These are phyloP conservation scores for Orchesella cincta DNA, from an alignment of 1,140 invertebrate species.

Conservation along the genomic window DNA sequence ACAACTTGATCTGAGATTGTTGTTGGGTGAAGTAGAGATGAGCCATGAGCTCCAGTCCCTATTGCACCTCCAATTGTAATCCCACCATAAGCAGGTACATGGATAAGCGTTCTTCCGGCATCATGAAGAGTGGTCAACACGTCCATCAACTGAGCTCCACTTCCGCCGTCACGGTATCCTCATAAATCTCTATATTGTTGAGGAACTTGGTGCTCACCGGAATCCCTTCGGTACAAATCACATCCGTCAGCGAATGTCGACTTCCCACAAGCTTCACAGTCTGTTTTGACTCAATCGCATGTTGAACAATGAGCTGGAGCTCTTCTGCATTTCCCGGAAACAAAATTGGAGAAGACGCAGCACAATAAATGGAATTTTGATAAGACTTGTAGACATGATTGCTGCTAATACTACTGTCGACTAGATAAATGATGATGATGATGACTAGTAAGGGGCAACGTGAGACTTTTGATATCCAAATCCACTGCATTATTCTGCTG, in stretches of 20 bases:
- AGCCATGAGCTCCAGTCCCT: constrained; percentile 38
- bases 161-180: constrained; percentile 29
- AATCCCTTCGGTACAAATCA: constrained; percentile 35
- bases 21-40: constrained; percentile 28
- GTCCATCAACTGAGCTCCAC: neutral
- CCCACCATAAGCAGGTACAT: constrained; percentile 35
- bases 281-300: neutral
- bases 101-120: neutral
- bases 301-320: neutral
- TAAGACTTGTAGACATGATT: constrained; percentile 14
- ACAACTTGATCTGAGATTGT: constrained; percentile 41
- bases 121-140: constrained; percentile 8
- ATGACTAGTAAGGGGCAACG: no score
- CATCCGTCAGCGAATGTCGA: constrained; percentile 33
- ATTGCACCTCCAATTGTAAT: constrained; percentile 43
- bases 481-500: no score
- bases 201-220: constrained; percentile 19
- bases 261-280: constrained; percentile 29
- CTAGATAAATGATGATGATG: no score
- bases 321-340: neutral
- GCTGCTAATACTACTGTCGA: no score
- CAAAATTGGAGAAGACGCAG: constrained; percentile 2
- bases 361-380: constrained; percentile 18
- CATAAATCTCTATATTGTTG: neutral
- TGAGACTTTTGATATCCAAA: no score